These are phyloP conservation scores for Aphidius colemani DNA, from an alignment of 2,888 invertebrate species.

Conservation along the genomic window DNA sequence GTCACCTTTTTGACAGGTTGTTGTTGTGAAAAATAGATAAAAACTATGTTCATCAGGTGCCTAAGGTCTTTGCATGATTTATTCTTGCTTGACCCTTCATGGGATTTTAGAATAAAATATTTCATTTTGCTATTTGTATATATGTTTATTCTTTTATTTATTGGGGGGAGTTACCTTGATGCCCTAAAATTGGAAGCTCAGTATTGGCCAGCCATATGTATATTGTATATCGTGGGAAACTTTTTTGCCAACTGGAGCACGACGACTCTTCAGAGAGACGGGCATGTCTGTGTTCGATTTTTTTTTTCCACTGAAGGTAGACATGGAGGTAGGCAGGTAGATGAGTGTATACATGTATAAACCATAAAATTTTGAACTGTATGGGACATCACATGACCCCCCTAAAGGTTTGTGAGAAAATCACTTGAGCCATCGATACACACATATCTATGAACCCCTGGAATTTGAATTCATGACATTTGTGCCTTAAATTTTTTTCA, in stretches of 20 bases:
- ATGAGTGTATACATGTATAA: constrained; percentile 19
- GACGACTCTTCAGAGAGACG: constrained; percentile 29
- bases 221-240: constrained; percentile 57
- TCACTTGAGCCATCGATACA: constrained; percentile 13
- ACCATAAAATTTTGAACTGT: no score
- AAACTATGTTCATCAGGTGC: constrained; percentile 22
- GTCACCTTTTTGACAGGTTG: constrained; percentile 22
- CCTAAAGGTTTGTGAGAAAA: constrained; percentile 27
- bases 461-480: constrained; percentile 13
- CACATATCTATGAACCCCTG: constrained; percentile 2
- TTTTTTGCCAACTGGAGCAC: constrained; percentile 58
- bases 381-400: constrained; percentile 7
- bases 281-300: neutral
- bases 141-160: constrained; percentile 23
- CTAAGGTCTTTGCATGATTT: constrained; percentile 16
- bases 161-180: constrained; percentile 13
- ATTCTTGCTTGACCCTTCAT: constrained; percentile 14
- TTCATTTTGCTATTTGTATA: constrained; percentile 26
- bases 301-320: no score
- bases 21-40: neutral
- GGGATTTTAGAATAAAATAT: constrained; percentile 20
- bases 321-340: constrained; percentile 19
- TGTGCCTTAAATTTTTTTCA: neutral
- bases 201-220: constrained; percentile 26
- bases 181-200: constrained; percentile 15